Evolutionary conservation across 2,113 vertebrate genomes (phyloP).

Genomic region (Empidonax traillii): DNA sequence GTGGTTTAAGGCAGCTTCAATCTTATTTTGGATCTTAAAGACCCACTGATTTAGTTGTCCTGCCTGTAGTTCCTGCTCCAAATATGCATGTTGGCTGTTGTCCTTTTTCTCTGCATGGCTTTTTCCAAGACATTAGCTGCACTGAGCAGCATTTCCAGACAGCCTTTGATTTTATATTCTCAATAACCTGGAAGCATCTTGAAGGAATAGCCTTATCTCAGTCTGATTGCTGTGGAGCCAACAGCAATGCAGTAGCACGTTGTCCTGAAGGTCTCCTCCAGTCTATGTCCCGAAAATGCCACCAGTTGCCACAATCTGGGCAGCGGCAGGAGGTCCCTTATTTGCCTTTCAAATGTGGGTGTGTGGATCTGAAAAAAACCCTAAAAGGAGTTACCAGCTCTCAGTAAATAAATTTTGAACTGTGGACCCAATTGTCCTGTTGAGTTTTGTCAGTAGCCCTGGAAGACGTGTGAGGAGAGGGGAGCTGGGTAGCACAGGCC

Average conservation of each 20-base stretch:
- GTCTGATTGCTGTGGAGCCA: background rate
- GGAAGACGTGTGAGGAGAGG: background rate
- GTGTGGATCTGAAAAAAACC: background rate
- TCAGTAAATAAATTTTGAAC: background rate
- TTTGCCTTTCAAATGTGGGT: background rate
- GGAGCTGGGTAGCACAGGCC: background rate
- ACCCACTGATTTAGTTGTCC: background rate
- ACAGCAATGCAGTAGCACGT: background rate
- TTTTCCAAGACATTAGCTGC: background rate
- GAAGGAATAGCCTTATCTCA: background rate
- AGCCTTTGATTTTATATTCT: background rate
- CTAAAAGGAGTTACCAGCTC: background rate
- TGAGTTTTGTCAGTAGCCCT: background rate
- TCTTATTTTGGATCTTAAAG: background rate
- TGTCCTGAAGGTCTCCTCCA: too few species aligned
- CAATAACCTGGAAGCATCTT: background rate
- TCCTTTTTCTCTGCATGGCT: background rate
- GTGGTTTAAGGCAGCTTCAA: background rate
- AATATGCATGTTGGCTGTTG: background rate
- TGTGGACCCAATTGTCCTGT: rapidly evolving
- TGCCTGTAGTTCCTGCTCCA: background rate
- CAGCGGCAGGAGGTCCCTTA: rapidly evolving
- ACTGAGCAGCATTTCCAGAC: background rate
- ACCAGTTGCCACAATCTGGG: rapidly evolving
- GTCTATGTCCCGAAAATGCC: background rate